Evolutionary conservation across 2,113 vertebrate species (phyloP).

Genomic region (Upupa epops): DNA sequence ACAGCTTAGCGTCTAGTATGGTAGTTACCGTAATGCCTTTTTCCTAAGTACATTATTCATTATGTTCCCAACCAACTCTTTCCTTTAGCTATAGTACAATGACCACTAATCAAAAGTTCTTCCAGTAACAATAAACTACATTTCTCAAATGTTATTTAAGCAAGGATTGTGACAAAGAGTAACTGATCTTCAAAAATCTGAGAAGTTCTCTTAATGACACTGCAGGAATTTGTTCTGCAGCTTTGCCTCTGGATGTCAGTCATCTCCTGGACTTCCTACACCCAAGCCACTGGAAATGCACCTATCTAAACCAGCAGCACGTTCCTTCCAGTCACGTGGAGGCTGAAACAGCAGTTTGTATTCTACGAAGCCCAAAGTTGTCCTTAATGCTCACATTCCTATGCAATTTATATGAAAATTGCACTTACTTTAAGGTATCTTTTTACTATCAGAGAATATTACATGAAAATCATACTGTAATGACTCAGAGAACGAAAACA

Average conservation of each 20-base stretch:
- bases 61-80: neutral
- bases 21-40: neutral
- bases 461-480: constrained; percentile 1
- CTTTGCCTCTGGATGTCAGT: neutral
- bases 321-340: neutral
- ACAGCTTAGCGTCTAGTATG: neutral
- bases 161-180: neutral
- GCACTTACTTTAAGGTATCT: neutral
- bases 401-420: constrained; percentile 11
- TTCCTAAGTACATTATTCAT: neutral
- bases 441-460: neutral
- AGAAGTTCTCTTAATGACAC: neutral
- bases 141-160: neutral
- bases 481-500: constrained; percentile 33
- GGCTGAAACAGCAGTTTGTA: neutral
- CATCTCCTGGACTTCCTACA: neutral
- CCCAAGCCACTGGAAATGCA: neutral
- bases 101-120: neutral
- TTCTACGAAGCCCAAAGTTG: neutral
- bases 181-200: neutral
- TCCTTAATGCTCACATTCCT: neutral
- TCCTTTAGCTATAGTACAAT: neutral
- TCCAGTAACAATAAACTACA: neutral
- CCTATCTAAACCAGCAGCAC: neutral
- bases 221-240: neutral